Evolutionary conservation across 2,888 invertebrate genomes (phyloP), one percentile per base, ranked within the genome.

Genomic region (Cybosia mesomella): DNA sequence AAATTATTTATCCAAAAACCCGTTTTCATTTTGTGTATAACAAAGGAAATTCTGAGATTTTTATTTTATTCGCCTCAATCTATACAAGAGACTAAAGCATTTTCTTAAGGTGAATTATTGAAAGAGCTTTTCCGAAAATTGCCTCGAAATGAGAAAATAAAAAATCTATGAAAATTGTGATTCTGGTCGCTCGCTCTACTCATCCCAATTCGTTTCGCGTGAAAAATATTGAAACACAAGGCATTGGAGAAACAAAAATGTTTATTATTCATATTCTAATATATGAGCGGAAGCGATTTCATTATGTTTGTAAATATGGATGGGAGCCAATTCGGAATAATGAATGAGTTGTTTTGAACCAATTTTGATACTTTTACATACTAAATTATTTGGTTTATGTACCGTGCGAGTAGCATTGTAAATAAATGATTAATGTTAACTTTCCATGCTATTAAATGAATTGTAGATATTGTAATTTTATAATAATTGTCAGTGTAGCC

Each of bases 181-280:
- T 87, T 86, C 85, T 74, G 73, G 78, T 67, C 78, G 84, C 74
- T 75, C 79, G 84, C 74, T 75, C 83, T 82, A 83, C 83, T 87
- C 85, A 84, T 84, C 80, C 77, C 83, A 85, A 87, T 88, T 85
- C 84, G 83, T 83, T 85, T 83, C 85, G 85, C 85, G 87, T 87
- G 87, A 85, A 89, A 89, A 88, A 89, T 90, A 90, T 91, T 89
- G 86, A 89, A 89, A 89, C 85, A 87, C 83, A 82, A 72, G 72
- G 72, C 72, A 77, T 77, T 75, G 76, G 72, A 74, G 80, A 77
- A 82, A 84, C 80, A 80, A 84, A 87, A 84, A 88, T 87, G 86
- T 81, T 80, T 77, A 81, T 81, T 80, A 81, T 75, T 73, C 67
- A 67, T 71, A 70, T 64, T 39, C 68, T 77, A 84, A 81, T 58